Conservation (phyloP, 2,888 invertebrate species). For the Archips xylosteana region DNA sequence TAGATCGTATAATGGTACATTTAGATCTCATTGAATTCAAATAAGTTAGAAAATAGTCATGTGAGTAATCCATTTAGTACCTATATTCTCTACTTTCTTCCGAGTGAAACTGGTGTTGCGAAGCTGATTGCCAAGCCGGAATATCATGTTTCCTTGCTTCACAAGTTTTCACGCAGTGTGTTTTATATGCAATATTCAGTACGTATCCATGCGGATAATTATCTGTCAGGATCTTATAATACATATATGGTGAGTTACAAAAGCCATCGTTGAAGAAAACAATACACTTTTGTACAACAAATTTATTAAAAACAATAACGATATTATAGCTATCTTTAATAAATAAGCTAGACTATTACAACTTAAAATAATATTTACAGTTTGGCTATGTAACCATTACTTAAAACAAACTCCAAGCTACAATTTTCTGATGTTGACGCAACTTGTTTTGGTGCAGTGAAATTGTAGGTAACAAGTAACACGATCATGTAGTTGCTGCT, state of each 20-base stretch:
- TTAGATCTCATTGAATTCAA: constrained; percentile 28
- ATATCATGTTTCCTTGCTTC: constrained; percentile 59
- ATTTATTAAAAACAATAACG: constrained; percentile 58
- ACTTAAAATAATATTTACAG: constrained; percentile 72
- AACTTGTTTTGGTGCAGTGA: constrained; percentile 46
- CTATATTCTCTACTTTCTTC: constrained; percentile 67
- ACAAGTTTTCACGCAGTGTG: constrained; percentile 38
- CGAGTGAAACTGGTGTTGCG: constrained; percentile 68
- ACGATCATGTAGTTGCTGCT: constrained; percentile 61
- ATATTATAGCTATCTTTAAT: constrained; percentile 68
- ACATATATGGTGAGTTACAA: neutral
- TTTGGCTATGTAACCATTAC: constrained; percentile 11
- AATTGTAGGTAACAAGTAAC: constrained; percentile 52
- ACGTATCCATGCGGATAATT: neutral
- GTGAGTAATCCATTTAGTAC: constrained; percentile 45
- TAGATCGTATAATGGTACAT: constrained; percentile 12
- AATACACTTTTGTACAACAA: constrained; percentile 58
- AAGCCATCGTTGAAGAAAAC: constrained; percentile 26
- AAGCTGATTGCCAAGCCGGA: constrained; percentile 62
- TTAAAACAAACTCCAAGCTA: constrained; percentile 9
- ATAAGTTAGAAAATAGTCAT: constrained; percentile 43
- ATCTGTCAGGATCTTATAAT: neutral
- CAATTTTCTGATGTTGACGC: constrained; percentile 8
- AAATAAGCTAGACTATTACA: constrained; percentile 70
- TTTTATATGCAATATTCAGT: constrained; percentile 6